Conservation (phyloP, 2,888 invertebrate genomes). For the Phyllotreta striolata region DNA sequence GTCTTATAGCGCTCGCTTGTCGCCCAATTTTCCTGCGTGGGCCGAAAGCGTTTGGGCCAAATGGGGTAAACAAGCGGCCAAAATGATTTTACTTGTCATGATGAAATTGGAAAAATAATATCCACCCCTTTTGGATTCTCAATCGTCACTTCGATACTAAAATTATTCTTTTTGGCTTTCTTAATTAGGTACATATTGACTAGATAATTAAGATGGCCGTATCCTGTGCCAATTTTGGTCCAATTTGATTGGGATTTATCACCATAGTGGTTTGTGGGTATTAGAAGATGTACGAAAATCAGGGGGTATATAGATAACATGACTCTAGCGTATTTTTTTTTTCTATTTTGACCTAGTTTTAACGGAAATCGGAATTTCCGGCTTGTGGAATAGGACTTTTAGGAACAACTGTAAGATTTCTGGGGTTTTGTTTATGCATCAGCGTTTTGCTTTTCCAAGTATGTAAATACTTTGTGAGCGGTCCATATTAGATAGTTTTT, state of each 20-base stretch:
- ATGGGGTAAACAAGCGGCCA: background rate
- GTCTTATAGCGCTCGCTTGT: slow-evolving; percentile 29
- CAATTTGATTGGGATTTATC: background rate
- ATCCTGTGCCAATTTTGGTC: slow-evolving; percentile 11
- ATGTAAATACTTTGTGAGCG: slow-evolving; percentile 8
- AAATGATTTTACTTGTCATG: background rate
- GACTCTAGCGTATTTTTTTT: slow-evolving; percentile 15
- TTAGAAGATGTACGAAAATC: background rate
- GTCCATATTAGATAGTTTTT: no score
- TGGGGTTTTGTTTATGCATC: slow-evolving; percentile 14
- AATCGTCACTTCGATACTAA: no score
- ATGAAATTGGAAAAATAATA: no score
- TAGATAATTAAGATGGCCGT: no score
- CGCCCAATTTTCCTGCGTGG: slow-evolving; percentile 37
- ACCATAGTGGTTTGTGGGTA: background rate
- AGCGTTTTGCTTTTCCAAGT: slow-evolving; percentile 10
- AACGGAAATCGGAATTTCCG: slow-evolving; percentile 13
- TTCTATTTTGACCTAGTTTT: slow-evolving; percentile 17
- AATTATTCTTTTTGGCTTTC: no score
- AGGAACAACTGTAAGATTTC: background rate
- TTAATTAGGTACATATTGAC: no score
- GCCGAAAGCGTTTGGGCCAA: slow-evolving; percentile 15
- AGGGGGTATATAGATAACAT: slow-evolving; percentile 9
- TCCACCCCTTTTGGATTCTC: no score
- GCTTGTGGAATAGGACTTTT: background rate